These are phyloP conservation scores for Poeciliopsis paucimaculata DNA, from an alignment of 2,797 vertebrate species.

Conservation along the genomic window DNA sequence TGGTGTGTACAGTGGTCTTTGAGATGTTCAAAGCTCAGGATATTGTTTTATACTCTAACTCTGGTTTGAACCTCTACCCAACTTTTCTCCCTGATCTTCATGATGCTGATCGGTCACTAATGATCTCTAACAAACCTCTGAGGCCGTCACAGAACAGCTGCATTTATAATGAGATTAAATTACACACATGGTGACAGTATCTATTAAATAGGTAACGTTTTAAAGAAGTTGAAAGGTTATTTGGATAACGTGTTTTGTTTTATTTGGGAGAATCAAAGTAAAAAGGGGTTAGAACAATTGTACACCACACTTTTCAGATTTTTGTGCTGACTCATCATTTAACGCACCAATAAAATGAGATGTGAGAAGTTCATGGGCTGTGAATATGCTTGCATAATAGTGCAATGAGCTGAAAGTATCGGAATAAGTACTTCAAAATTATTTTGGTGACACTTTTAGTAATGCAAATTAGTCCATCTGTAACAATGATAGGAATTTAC, in stretches of 20 bases:
- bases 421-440: background rate
- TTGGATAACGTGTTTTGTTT: background rate
- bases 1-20: background rate
- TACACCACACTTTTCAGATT: background rate
- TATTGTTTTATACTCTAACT: background rate
- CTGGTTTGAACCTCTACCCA: background rate
- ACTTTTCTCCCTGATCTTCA: background rate
- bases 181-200: background rate
- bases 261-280: background rate
- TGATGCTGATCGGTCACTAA: background rate
- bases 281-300: background rate
- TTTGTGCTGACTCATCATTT: background rate
- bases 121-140: background rate
- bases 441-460: background rate
- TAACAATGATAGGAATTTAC: background rate
- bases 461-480: background rate
- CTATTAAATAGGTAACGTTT: background rate
- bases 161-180: no score
- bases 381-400: background rate
- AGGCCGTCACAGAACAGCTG: background rate
- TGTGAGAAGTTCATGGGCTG: background rate
- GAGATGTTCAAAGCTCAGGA: background rate
- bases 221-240: background rate
- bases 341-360: background rate
- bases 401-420: background rate